Evolutionary conservation across 1,140 invertebrate genomes (phyloP).

Genomic region (Ganaspis sp.): DNA sequence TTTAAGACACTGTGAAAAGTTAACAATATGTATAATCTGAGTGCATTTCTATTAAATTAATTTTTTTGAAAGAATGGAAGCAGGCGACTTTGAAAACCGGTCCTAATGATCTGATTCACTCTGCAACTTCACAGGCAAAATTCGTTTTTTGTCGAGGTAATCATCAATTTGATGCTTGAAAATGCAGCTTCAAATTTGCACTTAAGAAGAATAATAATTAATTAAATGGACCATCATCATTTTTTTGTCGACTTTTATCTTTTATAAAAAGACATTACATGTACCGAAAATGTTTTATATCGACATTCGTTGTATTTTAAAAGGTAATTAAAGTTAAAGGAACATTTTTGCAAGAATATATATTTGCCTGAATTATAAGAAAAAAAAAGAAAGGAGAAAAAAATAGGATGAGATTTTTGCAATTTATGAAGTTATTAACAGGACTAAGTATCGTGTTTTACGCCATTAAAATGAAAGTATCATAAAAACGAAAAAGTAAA

Average conservation of each 20-base stretch:
- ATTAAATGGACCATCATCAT: constrained; percentile 10
- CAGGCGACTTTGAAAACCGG: neutral
- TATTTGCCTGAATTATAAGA: neutral
- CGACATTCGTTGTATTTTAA: neutral
- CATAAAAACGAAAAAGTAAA: neutral
- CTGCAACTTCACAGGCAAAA: neutral
- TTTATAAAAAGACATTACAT: neutral
- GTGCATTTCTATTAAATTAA: too few relatives aligned
- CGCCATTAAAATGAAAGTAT: constrained; percentile 10
- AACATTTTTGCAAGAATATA: neutral
- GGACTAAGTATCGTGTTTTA: constrained; percentile 19
- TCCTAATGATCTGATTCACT: neutral
- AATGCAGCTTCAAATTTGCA: constrained; percentile 7
- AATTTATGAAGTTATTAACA: constrained; percentile 18
- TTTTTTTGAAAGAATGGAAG: too few relatives aligned
- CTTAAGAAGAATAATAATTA: constrained; percentile 21
- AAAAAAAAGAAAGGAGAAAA: too few relatives aligned
- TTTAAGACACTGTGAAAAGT: too few relatives aligned
- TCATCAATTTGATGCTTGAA: constrained; percentile 6
- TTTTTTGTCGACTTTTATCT: constrained; percentile 7
- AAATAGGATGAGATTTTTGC: neutral
- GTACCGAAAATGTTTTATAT: neutral
- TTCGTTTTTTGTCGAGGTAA: neutral
- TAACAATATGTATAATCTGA: too few relatives aligned
- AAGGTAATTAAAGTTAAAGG: neutral